Base-by-base conservation (phyloP, 1,140 invertebrate genomes). In the Leptinotarsa texana region DNA sequence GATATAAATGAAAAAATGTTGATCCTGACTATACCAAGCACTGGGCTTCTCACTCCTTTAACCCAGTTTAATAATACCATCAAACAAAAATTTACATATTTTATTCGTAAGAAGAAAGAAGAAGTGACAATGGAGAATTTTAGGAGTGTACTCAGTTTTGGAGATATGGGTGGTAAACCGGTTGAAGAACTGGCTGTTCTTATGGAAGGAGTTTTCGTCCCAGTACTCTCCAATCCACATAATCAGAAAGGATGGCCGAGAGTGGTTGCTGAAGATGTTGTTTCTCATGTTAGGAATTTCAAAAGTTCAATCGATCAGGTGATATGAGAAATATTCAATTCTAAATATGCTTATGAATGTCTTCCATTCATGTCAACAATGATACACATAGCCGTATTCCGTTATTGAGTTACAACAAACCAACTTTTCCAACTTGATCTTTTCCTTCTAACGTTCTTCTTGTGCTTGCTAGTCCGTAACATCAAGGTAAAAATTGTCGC, bases 181-280 rank as follows among this genome's bases (percentile, higher is more conserved):
- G 86, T 96, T 1, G 93, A 95, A 72, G 93, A 96, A 82, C 82
- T 96, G 1, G 89, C 90, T 24, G 88, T 91, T 13, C 89, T 96
- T 80, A 89, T 95, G 3, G 93, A 96, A 81, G 91, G 95, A 81
- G 89, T 78, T 88, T 93, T 95, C 22, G 87, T 93, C 5, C 94
- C 94, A 22, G 80, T 95, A 13, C 82, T 95, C 24, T 90, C 89
- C 47, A 93, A 91, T 80, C 86, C 89, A 4, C 86, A 88, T 71
- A 95, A 95, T 84, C 91, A 93, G 77, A 85, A 85, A 62, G 89
- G 89, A 6, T 96, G 94, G 94, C 94, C 94, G 0, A 87, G 88
- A 66, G 90, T 94, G 42, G 90, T 96, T 0, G 87, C 89, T 15
- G 88, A 91, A 63, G 95, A 96, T 85, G 89, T 96, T 63, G 89